Conservation (phyloP, 2,113 vertebrate species). For the Charadrius vociferus region DNA sequence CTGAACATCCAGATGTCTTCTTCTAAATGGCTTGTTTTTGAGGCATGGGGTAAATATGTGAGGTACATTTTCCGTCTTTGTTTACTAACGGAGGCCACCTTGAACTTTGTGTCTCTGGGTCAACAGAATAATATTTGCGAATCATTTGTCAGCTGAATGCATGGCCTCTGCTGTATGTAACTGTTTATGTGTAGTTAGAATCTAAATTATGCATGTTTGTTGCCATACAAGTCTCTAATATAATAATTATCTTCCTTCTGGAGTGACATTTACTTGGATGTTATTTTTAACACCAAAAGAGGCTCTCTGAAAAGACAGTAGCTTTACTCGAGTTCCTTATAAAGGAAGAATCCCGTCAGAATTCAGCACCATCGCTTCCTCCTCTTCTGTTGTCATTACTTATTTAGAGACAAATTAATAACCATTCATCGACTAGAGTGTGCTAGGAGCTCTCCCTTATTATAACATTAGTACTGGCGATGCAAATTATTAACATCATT, state of each 20-base stretch:
- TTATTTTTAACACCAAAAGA: neutral
- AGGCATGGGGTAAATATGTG: conserved; percentile 57
- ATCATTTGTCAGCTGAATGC: conserved; percentile 41
- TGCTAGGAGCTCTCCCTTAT: neutral
- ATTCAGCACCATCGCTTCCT: neutral
- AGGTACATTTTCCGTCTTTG: conserved; percentile 72
- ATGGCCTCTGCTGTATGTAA: conserved; percentile 18
- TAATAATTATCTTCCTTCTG: neutral
- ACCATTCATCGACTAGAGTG: neutral
- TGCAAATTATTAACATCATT: neutral
- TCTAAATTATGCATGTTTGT: neutral
- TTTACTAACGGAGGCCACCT: conserved; percentile 68
- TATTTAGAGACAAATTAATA: neutral
- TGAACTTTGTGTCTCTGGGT: conserved; percentile 21
- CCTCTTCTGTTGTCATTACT: neutral
- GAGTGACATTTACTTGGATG: neutral
- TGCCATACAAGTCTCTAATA: neutral
- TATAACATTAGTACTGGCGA: neutral
- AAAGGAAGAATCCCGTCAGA: neutral
- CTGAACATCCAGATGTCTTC: conserved; percentile 72
- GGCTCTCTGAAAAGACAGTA: neutral
- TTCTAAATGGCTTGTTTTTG: conserved; percentile 64
- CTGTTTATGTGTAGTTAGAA: neutral
- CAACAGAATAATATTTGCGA: conserved; percentile 67
- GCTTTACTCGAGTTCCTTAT: neutral